Conservation (phyloP, 2,888 invertebrate genomes). For the Palloptera scutellata region DNA sequence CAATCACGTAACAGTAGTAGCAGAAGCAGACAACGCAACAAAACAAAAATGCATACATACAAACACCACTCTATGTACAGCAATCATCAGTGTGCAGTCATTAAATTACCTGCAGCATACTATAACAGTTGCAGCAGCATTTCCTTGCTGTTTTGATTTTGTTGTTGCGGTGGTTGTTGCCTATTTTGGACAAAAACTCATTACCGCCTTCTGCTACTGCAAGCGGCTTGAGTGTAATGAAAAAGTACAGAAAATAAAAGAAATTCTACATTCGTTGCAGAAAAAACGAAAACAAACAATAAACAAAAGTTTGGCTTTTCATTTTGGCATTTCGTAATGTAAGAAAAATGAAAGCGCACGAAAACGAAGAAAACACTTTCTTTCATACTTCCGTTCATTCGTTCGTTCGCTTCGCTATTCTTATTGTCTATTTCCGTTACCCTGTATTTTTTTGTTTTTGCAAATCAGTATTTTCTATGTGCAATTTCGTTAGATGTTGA, state of each 20-base stretch:
- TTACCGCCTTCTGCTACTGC: neutral
- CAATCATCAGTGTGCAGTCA: conserved; percentile 20
- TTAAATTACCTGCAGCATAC: conserved; percentile 29
- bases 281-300: neutral
- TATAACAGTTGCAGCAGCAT: neutral
- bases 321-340: neutral
- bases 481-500: neutral
- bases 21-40: neutral
- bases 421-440: no score
- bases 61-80: conserved; percentile 5
- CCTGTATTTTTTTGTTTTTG: conserved; percentile 2
- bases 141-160: neutral
- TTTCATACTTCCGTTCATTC: neutral
- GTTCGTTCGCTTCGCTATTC: neutral
- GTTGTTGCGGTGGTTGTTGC: neutral
- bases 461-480: neutral
- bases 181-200: neutral
- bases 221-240: neutral
- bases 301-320: neutral
- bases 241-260: neutral
- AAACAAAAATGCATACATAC: neutral
- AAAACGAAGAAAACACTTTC: neutral
- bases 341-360: neutral
- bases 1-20: neutral
- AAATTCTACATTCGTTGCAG: neutral